Evolutionary conservation across 30 jellyfish, hydroid and myxozoan genomes (phyloP), one percentile per base, ranked within the genome.

Genomic region (Aurelia sp.): DNA sequence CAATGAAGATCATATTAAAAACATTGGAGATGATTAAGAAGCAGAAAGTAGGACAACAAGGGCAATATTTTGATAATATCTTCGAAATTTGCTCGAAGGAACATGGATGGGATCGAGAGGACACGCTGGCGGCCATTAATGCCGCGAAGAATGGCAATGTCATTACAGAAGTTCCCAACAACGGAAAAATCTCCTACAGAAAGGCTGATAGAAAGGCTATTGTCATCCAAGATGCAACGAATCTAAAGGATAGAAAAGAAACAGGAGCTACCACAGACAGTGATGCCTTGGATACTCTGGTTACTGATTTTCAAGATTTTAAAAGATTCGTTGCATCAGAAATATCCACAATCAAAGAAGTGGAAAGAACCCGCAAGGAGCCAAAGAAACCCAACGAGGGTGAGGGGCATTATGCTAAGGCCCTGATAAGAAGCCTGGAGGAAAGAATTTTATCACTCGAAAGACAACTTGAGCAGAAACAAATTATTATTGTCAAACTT

Each of bases 81-180:
- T 61, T 61, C 4, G 72, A 61, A 5, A 15, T 61, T 5, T 61
- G 72, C 18, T 9, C 8, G 24, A 61, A 40, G 21, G 73, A 62
- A 62, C 30, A 62, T 62, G 73, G 73, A 9, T 62, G 73, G 20
- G 73, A 62, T 62, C 73, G 73, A n/a, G 73, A 62, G 30, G 73
- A 62, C 73, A 18, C 73, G 67, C 20, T 62, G 73, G 21, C 73
- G 73, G 73, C 73, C 73, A 62, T 62, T 40, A 62, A 3, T 9
- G 38, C 31, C 16, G 74, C 69, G 7, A 63, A 63, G 27, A 63
- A 63, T 63, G 8, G 8, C 74, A 63, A 63, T 19, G 74, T 63
- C 38, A 63, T 63, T 9, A 63, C 74, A 11, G 74, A 63, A 63
- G 74, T 63, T 16, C 38, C 74, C 19, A 20, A 63, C 24, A 63